phyloP scores from a whole-genome alignment of 1,140 invertebrate species.

The Tetragonula clypearis region DNA sequence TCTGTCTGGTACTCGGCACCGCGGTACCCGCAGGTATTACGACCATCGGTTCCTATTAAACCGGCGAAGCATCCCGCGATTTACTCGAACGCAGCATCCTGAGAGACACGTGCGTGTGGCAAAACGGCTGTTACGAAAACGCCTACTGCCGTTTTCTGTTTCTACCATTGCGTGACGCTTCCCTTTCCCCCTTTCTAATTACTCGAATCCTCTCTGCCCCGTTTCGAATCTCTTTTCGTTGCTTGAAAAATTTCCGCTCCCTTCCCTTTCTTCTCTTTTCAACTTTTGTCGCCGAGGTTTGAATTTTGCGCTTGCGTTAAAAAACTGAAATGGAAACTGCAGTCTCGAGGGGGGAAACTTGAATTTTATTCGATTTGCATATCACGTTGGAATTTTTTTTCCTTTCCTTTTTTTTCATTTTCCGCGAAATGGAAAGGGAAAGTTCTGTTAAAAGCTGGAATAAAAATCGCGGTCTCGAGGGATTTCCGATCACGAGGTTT shows the following conservation, averaged over 20 bases:
- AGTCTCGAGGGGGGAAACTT: too few relatives aligned
- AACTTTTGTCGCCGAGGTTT: neutral
- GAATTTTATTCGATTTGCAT: too few relatives aligned
- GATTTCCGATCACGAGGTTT: conserved; percentile 4
- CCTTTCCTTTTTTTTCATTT: neutral
- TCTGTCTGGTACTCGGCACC: conserved; percentile 9
- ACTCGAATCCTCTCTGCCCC: neutral
- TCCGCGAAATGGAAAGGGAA: neutral
- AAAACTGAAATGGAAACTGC: too few relatives aligned
- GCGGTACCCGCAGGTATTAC: conserved; percentile 20
- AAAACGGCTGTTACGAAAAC: conserved; percentile 17
- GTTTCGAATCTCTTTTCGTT: neutral
- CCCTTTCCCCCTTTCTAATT: neutral
- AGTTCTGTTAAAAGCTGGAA: neutral
- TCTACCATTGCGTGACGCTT: neutral
- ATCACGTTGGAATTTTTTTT: neutral
- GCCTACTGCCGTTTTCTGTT: neutral
- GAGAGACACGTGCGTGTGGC: conserved; percentile 24
- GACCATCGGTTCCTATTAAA: conserved; percentile 42
- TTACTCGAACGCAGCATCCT: conserved; percentile 16
- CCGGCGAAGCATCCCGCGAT: conserved; percentile 27
- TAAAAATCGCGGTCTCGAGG: neutral
- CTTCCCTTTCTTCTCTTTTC: neutral
- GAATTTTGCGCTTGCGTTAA: too few relatives aligned
- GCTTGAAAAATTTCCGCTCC: too few relatives aligned